A percentile compares a stretch with the other conserved stretches of the same genome.
phyloP scores from a whole-genome alignment of 2,797 vertebrate genomes.

The Oryzias dopingdopingensis region DNA sequence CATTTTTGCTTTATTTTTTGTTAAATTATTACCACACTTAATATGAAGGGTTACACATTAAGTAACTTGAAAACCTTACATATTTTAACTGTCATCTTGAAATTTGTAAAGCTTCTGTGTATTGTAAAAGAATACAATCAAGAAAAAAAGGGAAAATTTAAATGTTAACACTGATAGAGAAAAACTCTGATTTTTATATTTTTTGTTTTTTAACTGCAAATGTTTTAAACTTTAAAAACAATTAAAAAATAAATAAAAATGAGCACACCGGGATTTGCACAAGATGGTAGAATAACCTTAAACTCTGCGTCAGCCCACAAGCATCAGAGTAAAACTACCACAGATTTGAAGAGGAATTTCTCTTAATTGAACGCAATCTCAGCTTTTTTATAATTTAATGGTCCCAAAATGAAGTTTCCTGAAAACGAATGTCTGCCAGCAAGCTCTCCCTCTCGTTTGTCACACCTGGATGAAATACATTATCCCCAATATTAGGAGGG shows the following conservation, averaged over 20 bases:
- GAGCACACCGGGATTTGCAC: slow-evolving; percentile 22
- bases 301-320: slow-evolving; percentile 18
- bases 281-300: slow-evolving; percentile 33
- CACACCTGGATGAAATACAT: slow-evolving; percentile 67
- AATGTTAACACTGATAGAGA: no score
- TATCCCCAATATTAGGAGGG: slow-evolving; percentile 68
- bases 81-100: no score
- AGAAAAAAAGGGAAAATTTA: no score
- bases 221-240: no score
- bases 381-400: slow-evolving; percentile 66
- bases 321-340: slow-evolving; percentile 49
- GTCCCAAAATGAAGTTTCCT: slow-evolving; percentile 57
- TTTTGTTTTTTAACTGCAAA: no score
- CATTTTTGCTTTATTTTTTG: no score
- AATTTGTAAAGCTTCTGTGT: no score
- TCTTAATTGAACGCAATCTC: slow-evolving; percentile 65
- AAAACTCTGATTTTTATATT: no score
- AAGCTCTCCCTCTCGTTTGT: slow-evolving; percentile 55
- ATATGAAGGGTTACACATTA: no score
- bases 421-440: slow-evolving; percentile 32
- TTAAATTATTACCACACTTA: no score
- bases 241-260: not conserved
- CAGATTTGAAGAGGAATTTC: slow-evolving; percentile 51
- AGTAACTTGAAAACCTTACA: no score
- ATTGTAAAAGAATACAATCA: no score